Evolutionary conservation across 2,797 vertebrate species (phyloP).

Genomic region (Pseudochirops cupreus): DNA sequence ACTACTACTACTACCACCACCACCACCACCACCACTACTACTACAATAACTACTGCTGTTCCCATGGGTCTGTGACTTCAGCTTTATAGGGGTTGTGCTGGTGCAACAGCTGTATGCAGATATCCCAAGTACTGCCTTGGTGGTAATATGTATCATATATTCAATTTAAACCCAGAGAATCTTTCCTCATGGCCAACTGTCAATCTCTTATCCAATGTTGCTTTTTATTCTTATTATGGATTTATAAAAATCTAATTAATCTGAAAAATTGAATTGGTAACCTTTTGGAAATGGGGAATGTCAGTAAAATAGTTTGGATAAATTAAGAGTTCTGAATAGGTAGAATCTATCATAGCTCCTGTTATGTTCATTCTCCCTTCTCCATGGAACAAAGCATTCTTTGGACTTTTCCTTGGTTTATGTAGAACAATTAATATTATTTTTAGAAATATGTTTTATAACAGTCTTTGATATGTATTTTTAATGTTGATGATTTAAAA

Average conservation of each 20-base stretch:
- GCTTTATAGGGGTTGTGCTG: no score
- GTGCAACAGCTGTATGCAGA: neutral
- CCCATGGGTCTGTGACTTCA: no score
- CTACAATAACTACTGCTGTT: neutral
- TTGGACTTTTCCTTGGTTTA: slow-evolving; percentile 11
- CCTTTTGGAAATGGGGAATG: neutral
- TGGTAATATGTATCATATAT: slow-evolving; percentile 48
- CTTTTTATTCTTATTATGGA: neutral
- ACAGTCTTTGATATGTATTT: no score
- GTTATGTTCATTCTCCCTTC: no score
- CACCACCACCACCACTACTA: no score
- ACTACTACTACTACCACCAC: no score
- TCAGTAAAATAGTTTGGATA: neutral
- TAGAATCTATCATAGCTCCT: no score
- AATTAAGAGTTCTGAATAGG: neutral
- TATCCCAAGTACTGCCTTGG: neutral
- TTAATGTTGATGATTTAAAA: no score
- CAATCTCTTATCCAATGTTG: slow-evolving; percentile 7
- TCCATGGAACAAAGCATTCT: no score
- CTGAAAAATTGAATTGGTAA: neutral
- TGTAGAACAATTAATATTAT: neutral
- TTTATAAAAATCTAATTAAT: slow-evolving; percentile 15
- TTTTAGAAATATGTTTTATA: neutral
- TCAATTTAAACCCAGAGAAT: slow-evolving; percentile 10
- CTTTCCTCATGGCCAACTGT: neutral